A percentile compares a stretch with the other conserved stretches of the same genome.
Evolutionary conservation across 2,797 vertebrate genomes (phyloP).

Genomic region (Falco cherrug): DNA sequence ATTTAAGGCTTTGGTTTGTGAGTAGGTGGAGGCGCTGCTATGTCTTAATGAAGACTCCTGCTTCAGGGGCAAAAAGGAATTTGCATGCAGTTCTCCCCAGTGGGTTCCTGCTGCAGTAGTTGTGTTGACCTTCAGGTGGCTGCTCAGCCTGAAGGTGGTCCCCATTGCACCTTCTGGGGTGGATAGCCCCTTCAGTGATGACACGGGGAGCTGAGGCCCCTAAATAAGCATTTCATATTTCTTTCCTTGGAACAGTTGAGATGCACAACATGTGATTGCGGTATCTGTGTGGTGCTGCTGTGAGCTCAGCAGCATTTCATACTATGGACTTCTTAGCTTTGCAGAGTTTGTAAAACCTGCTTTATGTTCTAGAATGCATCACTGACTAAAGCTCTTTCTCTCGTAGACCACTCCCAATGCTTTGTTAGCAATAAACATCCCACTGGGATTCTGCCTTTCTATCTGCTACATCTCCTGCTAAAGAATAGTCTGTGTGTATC

Average conservation of each 20-base stretch:
- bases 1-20: neutral
- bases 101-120: neutral
- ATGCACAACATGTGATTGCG: neutral
- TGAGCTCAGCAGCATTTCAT: neutral
- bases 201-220: accelerated
- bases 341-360: neutral
- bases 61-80: neutral
- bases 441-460: neutral
- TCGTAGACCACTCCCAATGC: neutral
- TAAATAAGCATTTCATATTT: neutral
- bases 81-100: neutral
- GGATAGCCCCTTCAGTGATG: neutral
- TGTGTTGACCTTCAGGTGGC: neutral
- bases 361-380: neutral
- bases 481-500: neutral
- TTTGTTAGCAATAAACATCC: neutral
- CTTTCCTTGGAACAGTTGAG: neutral
- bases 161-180: neutral
- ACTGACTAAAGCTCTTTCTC: neutral
- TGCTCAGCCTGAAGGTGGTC: neutral
- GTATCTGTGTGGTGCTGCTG: neutral
- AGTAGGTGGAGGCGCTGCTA: neutral
- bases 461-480: neutral
- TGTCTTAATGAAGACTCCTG: neutral
- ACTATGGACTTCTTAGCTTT: neutral